phyloP scores from a whole-genome alignment of 1,140 invertebrate species.

The Bicyclus anynana region DNA sequence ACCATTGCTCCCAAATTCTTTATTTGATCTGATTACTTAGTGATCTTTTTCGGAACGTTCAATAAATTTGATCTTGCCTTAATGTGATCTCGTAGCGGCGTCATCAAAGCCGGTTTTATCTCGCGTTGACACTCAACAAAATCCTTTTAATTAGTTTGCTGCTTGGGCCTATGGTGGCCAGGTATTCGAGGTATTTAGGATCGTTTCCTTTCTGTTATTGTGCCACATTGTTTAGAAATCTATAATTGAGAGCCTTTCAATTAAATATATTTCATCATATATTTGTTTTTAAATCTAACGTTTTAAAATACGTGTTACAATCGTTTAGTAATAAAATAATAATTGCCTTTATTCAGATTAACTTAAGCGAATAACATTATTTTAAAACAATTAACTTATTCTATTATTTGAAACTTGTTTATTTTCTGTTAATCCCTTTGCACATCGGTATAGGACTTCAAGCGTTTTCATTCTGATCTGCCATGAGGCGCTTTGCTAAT shows the following conservation, averaged over 20 bases:
- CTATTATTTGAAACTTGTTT: too few relatives aligned
- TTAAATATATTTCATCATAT: too few relatives aligned
- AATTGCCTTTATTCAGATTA: too few relatives aligned
- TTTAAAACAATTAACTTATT: too few relatives aligned
- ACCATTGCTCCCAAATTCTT: conserved; percentile 20
- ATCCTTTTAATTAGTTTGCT: conserved; percentile 66
- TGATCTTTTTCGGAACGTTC: conserved; percentile 21
- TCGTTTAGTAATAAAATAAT: too few relatives aligned
- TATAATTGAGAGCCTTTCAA: background rate
- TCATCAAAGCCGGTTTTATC: conserved; percentile 55
- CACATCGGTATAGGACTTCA: too few relatives aligned
- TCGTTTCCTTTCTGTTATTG: background rate
- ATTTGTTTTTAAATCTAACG: too few relatives aligned
- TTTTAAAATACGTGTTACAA: too few relatives aligned
- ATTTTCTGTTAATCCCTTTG: too few relatives aligned
- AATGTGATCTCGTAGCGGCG: conserved; percentile 37
- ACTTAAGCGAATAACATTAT: too few relatives aligned
- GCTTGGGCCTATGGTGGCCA: conserved; percentile 4
- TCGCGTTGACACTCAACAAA: conserved; percentile 67
- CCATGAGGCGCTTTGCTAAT: too few relatives aligned
- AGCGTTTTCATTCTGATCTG: too few relatives aligned
- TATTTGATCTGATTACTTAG: conserved; percentile 19
- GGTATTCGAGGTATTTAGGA: background rate
- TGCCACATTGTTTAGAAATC: background rate
- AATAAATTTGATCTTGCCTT: conserved; percentile 26